phyloP scores from a whole-genome alignment of 2,888 invertebrate genomes.

The Papilio elwesi region DNA sequence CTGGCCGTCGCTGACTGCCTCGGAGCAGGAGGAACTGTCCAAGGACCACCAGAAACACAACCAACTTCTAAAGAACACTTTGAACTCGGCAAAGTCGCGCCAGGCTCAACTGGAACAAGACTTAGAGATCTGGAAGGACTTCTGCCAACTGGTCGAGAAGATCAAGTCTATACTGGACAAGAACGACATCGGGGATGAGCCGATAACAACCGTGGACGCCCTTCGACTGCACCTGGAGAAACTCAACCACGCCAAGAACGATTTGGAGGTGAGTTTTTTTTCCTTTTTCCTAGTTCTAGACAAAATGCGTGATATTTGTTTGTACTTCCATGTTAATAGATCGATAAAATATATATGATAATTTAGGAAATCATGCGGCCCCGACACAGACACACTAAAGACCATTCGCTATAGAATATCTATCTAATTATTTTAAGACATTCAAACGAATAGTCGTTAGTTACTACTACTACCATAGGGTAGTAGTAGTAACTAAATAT shows the following conservation, averaged over 20 bases:
- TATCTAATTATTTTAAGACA: background rate
- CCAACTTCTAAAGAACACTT: conserved; percentile 91
- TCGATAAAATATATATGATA: too few relatives aligned
- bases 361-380: too few relatives aligned
- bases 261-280: conserved; percentile 86
- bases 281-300: background rate
- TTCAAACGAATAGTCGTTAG: too few relatives aligned
- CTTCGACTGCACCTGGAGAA: conserved; percentile 93
- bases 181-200: conserved; percentile 90
- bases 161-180: conserved; percentile 90
- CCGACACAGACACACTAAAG: too few relatives aligned
- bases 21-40: conserved; percentile 93
- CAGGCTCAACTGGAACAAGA: conserved; percentile 92
- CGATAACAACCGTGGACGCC: conserved; percentile 90
- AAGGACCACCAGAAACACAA: conserved; percentile 92
- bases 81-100: conserved; percentile 92
- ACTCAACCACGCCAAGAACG: conserved; percentile 89
- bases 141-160: conserved; percentile 90
- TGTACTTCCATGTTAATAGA: too few relatives aligned
- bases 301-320: too few relatives aligned
- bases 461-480: too few relatives aligned
- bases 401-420: too few relatives aligned
- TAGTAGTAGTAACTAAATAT: too few relatives aligned
- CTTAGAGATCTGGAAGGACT: conserved; percentile 93
- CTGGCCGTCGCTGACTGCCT: conserved; percentile 91